Conservation (phyloP, 1,140 invertebrate genomes). For the Penaeus japonicus region DNA sequence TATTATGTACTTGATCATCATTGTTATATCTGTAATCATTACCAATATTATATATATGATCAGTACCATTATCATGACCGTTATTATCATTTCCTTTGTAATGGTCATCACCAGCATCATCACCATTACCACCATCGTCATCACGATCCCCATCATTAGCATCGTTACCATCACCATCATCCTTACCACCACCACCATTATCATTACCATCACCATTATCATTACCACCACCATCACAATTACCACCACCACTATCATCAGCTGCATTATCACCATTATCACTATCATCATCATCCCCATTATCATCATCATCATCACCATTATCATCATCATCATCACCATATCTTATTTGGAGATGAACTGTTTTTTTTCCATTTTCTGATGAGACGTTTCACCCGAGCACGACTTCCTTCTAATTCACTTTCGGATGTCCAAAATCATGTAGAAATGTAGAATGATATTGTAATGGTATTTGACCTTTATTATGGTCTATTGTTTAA, state of each 20-base stretch:
- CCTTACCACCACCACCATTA: background rate
- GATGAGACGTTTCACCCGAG: rapidly evolving
- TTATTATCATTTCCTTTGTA: background rate
- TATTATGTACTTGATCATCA: background rate
- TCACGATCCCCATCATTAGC: background rate
- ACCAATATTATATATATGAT: background rate
- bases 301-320: background rate
- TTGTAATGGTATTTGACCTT: too few relatives aligned
- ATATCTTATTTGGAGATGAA: background rate
- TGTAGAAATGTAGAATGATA: too few relatives aligned
- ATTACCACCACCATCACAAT: background rate
- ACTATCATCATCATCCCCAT: background rate
- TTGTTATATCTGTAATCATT: background rate
- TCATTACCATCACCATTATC: background rate
- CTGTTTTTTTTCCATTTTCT: too few relatives aligned
- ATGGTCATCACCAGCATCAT: background rate
- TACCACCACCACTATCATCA: background rate
- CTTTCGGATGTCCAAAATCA: too few relatives aligned
- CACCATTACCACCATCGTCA: background rate
- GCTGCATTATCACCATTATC: background rate
- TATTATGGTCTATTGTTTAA: too few relatives aligned
- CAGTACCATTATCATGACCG: background rate
- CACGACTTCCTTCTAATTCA: too few relatives aligned
- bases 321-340: background rate
- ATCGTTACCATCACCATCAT: background rate